Percentiles rank a stretch among this genome's conserved stretches.
Conservation (phyloP, 2,888 invertebrate species). For the Cerastoderma edule region DNA sequence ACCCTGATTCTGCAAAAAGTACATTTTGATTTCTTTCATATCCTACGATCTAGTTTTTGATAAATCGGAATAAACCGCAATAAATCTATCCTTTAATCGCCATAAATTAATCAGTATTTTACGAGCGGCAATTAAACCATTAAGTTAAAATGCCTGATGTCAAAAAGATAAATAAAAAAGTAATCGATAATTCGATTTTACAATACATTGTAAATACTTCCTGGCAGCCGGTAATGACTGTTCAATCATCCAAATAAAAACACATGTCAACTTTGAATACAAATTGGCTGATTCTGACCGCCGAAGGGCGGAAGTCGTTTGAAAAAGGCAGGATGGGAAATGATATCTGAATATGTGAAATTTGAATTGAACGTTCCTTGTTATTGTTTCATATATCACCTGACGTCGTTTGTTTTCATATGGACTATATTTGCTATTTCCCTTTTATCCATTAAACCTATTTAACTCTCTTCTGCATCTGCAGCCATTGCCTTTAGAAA, state of each 20-base stretch:
- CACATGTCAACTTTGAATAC: constrained; percentile 6
- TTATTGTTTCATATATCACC: too few relatives aligned
- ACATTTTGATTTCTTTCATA: too few relatives aligned
- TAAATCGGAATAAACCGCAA: not conserved
- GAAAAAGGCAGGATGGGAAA: constrained; percentile 8
- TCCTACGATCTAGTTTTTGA: too few relatives aligned
- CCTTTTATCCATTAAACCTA: too few relatives aligned
- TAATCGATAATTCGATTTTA: constrained; percentile 18
- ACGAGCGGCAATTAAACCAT: constrained; percentile 7
- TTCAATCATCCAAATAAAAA: constrained; percentile 23
- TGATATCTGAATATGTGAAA: too few relatives aligned
- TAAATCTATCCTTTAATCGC: not conserved
- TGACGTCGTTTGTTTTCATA: too few relatives aligned
- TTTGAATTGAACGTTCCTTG: constrained; percentile 4
- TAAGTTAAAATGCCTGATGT: not conserved
- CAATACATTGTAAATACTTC: constrained; percentile 28
- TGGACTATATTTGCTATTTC: too few relatives aligned
- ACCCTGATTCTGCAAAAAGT: too few relatives aligned
- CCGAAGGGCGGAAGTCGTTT: constrained; percentile 16
- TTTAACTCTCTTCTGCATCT: too few relatives aligned
- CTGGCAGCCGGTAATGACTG: constrained; percentile 2
- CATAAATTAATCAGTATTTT: constrained; percentile 16
- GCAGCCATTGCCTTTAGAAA: too few relatives aligned
- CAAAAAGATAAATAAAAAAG: too few relatives aligned
- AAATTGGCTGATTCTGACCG: not conserved